A percentile compares a stretch with the other conserved stretches of the same genome.
Conservation (phyloP, 1,140 invertebrate species). For the Drosophila pachea region DNA sequence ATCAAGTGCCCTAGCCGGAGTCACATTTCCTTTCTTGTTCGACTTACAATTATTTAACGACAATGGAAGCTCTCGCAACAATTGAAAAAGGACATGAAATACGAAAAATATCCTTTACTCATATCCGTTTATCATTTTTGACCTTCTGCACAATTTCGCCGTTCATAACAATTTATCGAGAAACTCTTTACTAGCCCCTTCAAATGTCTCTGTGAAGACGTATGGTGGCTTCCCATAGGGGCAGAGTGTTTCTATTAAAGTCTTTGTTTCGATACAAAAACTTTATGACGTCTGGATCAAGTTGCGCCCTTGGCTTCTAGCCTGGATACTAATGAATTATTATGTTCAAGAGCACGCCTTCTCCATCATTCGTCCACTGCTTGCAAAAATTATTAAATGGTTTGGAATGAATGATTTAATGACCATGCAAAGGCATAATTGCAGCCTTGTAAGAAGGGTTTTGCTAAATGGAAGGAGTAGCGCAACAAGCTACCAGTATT, state of each 20-base stretch:
- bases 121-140: conserved; percentile 79
- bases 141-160: conserved; percentile 65
- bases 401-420: conserved; percentile 78
- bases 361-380: conserved; percentile 5
- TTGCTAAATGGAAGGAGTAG: conserved; percentile 51
- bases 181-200: conserved; percentile 19
- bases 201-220: conserved; percentile 20
- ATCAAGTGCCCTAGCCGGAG: conserved; percentile 14
- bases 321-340: conserved; percentile 68
- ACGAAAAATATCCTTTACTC: conserved; percentile 67
- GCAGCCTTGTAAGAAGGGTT: conserved; percentile 60
- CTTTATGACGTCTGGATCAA: conserved; percentile 48
- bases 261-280: conserved; percentile 62
- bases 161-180: conserved; percentile 38
- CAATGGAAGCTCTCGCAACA: conserved; percentile 48
- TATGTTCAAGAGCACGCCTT: conserved; percentile 50
- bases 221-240: conserved; percentile 42
- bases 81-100: conserved; percentile 55
- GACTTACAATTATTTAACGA: conserved; percentile 73
- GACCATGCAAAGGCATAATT: conserved; percentile 63
- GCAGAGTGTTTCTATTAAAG: conserved; percentile 50
- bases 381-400: conserved; percentile 75
- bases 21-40: conserved; percentile 27
- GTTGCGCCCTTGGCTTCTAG: conserved; percentile 18
- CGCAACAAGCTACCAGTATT: conserved; percentile 33